A percentile compares a stretch with the other conserved stretches of the same genome.
Evolutionary conservation across 2,888 invertebrate genomes (phyloP).

Genomic region (Prosapia bicincta): DNA sequence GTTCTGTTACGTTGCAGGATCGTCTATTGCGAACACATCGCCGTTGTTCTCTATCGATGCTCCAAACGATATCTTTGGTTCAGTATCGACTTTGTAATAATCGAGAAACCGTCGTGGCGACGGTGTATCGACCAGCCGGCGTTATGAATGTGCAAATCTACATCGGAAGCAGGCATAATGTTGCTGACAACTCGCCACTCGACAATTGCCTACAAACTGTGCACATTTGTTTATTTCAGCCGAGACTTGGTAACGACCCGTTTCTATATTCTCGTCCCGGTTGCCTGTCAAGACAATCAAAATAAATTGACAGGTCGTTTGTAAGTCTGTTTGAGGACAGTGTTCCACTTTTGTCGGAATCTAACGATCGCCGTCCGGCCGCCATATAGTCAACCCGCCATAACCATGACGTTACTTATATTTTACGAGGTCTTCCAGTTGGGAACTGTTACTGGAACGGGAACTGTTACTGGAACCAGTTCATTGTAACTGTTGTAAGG

Average conservation of each 20-base stretch:
- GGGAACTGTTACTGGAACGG: too few species aligned
- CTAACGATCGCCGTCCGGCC: not conserved
- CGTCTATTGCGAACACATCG: too few species aligned
- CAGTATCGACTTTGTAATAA: too few species aligned
- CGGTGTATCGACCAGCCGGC: too few species aligned
- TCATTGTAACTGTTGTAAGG: too few species aligned
- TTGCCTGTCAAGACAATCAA: conserved; percentile 9
- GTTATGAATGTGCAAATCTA: not conserved
- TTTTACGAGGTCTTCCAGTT: too few species aligned
- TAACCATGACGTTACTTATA: not conserved
- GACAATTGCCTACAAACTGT: not conserved
- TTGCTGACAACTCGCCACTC: not conserved
- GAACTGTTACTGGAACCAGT: too few species aligned
- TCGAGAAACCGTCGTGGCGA: too few species aligned
- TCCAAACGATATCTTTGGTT: too few species aligned
- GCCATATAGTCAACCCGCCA: not conserved
- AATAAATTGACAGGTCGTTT: conserved; percentile 26
- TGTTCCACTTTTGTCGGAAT: conserved; percentile 9
- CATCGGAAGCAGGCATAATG: not conserved
- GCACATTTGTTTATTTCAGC: not conserved
- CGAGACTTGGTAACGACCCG: not conserved
- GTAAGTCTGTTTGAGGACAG: conserved; percentile 12
- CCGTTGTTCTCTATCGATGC: too few species aligned
- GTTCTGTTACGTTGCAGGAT: too few species aligned
- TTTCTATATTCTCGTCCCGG: not conserved